phyloP scores from a whole-genome alignment of 2,797 vertebrate genomes.

The Selene dorsalis region DNA sequence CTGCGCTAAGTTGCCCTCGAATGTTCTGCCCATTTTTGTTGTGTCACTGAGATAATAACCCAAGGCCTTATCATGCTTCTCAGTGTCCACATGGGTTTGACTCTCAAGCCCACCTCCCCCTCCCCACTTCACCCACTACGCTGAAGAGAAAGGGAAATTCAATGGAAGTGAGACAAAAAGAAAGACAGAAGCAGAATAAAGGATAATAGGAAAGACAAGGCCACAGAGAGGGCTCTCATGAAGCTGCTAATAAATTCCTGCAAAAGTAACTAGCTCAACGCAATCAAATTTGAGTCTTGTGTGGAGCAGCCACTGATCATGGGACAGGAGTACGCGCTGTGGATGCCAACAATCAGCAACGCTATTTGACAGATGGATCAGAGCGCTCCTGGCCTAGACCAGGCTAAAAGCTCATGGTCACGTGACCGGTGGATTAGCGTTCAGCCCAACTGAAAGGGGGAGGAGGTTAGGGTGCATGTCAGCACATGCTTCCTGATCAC shows the following conservation, averaged over 20 bases:
- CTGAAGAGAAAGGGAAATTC: conserved; percentile 16
- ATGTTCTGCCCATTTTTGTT: conserved; percentile 39
- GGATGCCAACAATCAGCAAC: conserved; percentile 73
- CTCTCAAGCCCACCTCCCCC: conserved; percentile 7
- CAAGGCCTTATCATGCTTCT: conserved; percentile 59
- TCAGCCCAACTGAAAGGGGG: conserved; percentile 76
- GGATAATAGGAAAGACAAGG: not conserved
- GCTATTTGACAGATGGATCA: conserved; percentile 77
- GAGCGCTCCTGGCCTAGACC: conserved; percentile 63
- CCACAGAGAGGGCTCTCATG: not conserved
- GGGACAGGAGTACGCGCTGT: conserved; percentile 41
- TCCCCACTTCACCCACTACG: conserved; percentile 18
- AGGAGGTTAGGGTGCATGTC: conserved; percentile 65
- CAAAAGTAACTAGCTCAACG: conserved; percentile 17
- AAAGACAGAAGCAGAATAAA: not conserved
- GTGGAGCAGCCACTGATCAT: conserved; percentile 48
- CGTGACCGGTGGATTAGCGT: conserved; percentile 80
- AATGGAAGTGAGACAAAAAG: conserved; percentile 19
- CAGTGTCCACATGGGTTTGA: conserved; percentile 26
- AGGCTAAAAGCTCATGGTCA: conserved; percentile 75
- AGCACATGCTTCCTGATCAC: conserved; percentile 78
- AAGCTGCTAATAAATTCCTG: conserved; percentile 20
- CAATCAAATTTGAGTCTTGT: conserved; percentile 41
- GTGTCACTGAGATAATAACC: conserved; percentile 66
- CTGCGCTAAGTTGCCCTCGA: conserved; percentile 3